These are phyloP conservation scores for Bos javanicus DNA, from an alignment of 2,113 vertebrate genomes.

Conservation along the genomic window DNA sequence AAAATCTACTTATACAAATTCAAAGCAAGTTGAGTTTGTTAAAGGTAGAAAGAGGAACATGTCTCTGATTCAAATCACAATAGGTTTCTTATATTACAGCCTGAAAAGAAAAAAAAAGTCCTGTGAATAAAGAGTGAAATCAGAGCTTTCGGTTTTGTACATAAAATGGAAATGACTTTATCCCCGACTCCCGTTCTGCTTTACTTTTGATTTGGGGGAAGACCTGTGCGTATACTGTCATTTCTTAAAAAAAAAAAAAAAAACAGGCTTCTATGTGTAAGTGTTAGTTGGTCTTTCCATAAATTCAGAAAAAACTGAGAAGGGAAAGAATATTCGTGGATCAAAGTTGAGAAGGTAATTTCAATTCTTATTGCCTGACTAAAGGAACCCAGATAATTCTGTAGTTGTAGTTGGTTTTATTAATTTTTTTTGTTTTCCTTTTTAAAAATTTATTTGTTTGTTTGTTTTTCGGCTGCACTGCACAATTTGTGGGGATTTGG, in stretches of 20 bases:
- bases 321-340: slow-evolving; percentile 37
- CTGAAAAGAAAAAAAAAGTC: neutral
- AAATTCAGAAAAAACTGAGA: slow-evolving; percentile 44
- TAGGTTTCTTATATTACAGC: slow-evolving; percentile 50
- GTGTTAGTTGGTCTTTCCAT: slow-evolving; percentile 76
- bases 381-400: neutral
- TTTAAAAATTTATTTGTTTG: neutral
- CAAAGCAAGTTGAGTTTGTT: slow-evolving; percentile 43
- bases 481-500: neutral
- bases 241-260: slow-evolving; percentile 60
- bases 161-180: slow-evolving; percentile 67
- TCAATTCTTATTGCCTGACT: neutral
- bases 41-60: slow-evolving; percentile 73
- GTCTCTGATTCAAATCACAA: slow-evolving; percentile 81
- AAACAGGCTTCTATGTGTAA: slow-evolving; percentile 68
- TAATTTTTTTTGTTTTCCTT: neutral
- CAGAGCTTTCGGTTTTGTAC: slow-evolving; percentile 60
- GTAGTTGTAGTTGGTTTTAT: neutral
- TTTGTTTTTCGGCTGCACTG: neutral
- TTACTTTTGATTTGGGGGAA: slow-evolving; percentile 71
- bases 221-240: slow-evolving; percentile 47
- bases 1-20: slow-evolving; percentile 67
- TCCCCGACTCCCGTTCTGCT: slow-evolving; percentile 47
- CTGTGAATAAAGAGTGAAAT: slow-evolving; percentile 49
- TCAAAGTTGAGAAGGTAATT: neutral